Percentiles rank a stretch among this genome's conserved stretches.
Conservation (phyloP, 2,888 invertebrate genomes). For the Melanostoma scalare region DNA sequence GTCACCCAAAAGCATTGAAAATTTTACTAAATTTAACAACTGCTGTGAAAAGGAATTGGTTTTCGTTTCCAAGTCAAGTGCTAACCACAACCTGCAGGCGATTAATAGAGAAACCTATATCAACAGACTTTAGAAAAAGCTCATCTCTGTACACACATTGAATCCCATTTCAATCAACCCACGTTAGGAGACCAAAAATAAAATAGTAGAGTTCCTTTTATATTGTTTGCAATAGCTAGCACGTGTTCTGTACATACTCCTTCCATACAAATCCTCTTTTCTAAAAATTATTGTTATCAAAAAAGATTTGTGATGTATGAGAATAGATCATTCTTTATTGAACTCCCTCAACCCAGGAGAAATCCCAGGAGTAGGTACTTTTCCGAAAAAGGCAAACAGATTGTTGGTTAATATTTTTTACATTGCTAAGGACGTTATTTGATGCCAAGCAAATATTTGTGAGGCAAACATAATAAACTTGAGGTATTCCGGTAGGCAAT, state of each 20-base stretch:
- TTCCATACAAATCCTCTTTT: too few species aligned
- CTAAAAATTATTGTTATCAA: constrained; percentile 4
- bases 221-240: neutral
- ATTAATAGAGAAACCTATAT: too few species aligned
- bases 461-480: constrained; percentile 59
- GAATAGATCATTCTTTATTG: constrained; percentile 1
- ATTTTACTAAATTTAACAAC: neutral
- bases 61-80: too few species aligned
- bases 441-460: constrained; percentile 53
- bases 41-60: neutral
- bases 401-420: constrained; percentile 36
- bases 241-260: too few species aligned
- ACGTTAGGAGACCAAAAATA: too few species aligned
- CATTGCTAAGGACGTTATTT: constrained; percentile 38
- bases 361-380: constrained; percentile 7
- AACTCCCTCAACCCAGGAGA: constrained; percentile 18
- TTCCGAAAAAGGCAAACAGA: constrained; percentile 44
- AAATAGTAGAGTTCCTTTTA: neutral
- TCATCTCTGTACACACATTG: too few species aligned
- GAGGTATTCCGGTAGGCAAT: constrained; percentile 14
- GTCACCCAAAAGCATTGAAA: neutral
- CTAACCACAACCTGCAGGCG: too few species aligned
- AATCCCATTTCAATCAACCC: too few species aligned
- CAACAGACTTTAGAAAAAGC: too few species aligned
- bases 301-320: constrained; percentile 27